These are phyloP conservation scores for Eupithecia dodoneata DNA, from an alignment of 2,888 invertebrate genomes.

Conservation along the genomic window DNA sequence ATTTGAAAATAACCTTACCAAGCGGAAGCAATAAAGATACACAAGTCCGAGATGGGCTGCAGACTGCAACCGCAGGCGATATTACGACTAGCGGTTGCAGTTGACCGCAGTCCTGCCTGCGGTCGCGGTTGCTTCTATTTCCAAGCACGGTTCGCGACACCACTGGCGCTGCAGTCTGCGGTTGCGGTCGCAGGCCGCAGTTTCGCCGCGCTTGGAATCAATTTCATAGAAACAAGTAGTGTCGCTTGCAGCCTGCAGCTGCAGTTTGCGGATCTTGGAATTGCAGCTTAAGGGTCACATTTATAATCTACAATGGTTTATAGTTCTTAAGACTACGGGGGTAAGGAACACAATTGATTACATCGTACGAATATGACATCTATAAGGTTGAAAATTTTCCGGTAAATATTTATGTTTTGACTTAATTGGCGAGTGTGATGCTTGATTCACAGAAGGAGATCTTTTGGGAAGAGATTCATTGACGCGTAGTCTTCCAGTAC, in stretches of 20 bases:
- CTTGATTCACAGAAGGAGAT: conserved; percentile 83
- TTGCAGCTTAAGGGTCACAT: conserved; percentile 13
- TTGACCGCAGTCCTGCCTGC: too few relatives aligned
- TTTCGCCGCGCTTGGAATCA: too few relatives aligned
- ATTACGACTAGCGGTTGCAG: too few relatives aligned
- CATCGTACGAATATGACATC: conserved; percentile 24
- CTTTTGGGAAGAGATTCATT: conserved; percentile 93
- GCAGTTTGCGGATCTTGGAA: too few relatives aligned
- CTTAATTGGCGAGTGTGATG: conserved; percentile 9
- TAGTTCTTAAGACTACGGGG: conserved; percentile 25
- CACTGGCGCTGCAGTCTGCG: too few relatives aligned
- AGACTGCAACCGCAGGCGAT: too few relatives aligned
- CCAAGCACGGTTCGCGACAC: too few relatives aligned
- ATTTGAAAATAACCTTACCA: conserved; percentile 20
- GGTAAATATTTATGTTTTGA: conserved; percentile 27
- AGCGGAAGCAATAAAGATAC: conserved; percentile 14
- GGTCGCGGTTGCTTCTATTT: too few relatives aligned
- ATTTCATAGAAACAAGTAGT: too few relatives aligned
- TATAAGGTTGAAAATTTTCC: conserved; percentile 8
- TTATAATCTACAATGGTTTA: conserved; percentile 23
- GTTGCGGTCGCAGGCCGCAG: too few relatives aligned
- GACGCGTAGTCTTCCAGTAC: conserved; percentile 91
- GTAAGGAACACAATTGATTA: conserved; percentile 34
- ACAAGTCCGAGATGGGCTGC: too few relatives aligned
- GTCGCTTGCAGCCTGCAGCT: too few relatives aligned